Percentiles rank a stretch among this genome's conserved stretches.
phyloP scores from a whole-genome alignment of 2,888 invertebrate species.

The Tinea trinotella region DNA sequence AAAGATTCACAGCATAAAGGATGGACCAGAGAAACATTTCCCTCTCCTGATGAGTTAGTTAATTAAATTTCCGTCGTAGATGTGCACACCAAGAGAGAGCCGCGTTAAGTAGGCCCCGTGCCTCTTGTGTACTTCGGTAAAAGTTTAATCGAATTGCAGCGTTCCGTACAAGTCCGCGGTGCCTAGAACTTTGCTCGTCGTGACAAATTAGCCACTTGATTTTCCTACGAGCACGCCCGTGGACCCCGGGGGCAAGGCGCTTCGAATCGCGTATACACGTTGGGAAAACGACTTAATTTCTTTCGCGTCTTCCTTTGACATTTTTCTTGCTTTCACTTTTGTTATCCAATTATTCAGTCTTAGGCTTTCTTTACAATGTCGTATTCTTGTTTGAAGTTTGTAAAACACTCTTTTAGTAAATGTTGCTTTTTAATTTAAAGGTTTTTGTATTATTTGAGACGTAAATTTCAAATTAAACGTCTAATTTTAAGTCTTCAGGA shows the following conservation, averaged over 20 bases:
- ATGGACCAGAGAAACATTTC: conserved; percentile 21
- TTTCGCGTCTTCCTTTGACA: conserved; percentile 31
- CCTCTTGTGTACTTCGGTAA: conserved; percentile 19
- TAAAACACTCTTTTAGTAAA: background rate
- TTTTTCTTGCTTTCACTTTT: conserved; percentile 16
- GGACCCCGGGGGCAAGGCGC: background rate
- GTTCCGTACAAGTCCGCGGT: conserved; percentile 43
- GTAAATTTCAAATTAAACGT: no score
- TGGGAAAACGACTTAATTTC: conserved; percentile 46
- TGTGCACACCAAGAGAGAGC: conserved; percentile 43
- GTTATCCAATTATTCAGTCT: conserved; percentile 16
- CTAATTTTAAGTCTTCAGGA: no score
- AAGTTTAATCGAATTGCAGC: conserved; percentile 69
- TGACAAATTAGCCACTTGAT: conserved; percentile 68
- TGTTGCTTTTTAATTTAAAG: background rate
- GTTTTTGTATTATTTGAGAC: no score
- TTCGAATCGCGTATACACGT: conserved; percentile 34
- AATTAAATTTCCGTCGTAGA: conserved; percentile 60
- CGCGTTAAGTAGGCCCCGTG: conserved; percentile 52
- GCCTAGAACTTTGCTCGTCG: conserved; percentile 45
- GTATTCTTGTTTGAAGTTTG: conserved; percentile 13
- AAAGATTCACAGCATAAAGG: conserved; percentile 3
- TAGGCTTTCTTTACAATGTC: conserved; percentile 7
- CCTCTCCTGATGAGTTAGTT: conserved; percentile 48
- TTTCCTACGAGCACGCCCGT: conserved; percentile 24